A percentile compares a stretch with the other conserved stretches of the same genome.
Conservation (phyloP, 2,113 vertebrate genomes). For the Notiomystis cincta region DNA sequence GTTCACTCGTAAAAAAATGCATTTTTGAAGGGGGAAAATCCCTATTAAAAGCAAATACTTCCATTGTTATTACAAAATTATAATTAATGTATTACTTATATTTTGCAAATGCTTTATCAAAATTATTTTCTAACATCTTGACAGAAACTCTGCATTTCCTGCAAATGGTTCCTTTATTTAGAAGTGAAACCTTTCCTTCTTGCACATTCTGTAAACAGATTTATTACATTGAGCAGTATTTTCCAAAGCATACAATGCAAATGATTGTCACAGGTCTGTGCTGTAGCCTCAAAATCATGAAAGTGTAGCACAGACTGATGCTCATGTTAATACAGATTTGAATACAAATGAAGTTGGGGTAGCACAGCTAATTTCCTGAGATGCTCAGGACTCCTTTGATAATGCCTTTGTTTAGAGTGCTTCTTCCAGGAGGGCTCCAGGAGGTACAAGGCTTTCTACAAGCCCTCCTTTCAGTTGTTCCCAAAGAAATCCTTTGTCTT, state of each 20-base stretch:
- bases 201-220: neutral
- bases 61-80: neutral
- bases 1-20: neutral
- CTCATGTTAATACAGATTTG: neutral
- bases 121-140: neutral
- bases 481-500: neutral
- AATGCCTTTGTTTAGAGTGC: neutral
- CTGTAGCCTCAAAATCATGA: neutral
- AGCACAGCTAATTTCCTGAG: neutral
- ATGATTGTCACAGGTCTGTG: accelerated
- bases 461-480: neutral
- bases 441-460: neutral
- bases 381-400: neutral
- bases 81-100: neutral
- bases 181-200: neutral
- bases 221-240: neutral
- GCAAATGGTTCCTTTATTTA: neutral
- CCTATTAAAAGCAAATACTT: neutral
- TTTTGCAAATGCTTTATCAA: neutral
- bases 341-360: neutral
- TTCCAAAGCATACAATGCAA: neutral
- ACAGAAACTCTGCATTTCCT: neutral
- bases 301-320: accelerated
- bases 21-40: neutral
- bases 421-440: neutral